Percentiles rank a stretch among this genome's conserved stretches.
Conservation (phyloP, 1,140 invertebrate species). For the Caenorhabditis remanei region DNA sequence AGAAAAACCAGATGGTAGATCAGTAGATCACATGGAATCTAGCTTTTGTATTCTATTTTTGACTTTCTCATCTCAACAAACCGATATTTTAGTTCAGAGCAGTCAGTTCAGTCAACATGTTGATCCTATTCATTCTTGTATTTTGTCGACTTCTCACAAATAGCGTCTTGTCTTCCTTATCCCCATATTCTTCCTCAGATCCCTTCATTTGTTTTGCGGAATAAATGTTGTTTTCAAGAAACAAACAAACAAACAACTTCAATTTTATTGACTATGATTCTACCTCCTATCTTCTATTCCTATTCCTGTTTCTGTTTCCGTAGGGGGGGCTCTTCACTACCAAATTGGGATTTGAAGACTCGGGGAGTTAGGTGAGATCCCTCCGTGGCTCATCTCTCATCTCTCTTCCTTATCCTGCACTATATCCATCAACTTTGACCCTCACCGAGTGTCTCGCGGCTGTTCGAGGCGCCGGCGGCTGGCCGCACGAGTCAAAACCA, state of each 20-base stretch:
- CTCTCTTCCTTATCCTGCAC: slow-evolving; percentile 39
- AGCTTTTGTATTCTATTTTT: too few relatives aligned
- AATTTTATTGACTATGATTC: slow-evolving; percentile 41
- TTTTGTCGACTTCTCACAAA: neutral
- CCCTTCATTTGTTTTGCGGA: neutral
- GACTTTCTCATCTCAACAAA: too few relatives aligned
- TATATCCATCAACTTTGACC: slow-evolving; percentile 51
- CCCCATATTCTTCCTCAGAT: neutral
- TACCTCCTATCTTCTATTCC: neutral
- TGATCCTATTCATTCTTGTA: neutral
- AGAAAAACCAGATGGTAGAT: too few relatives aligned
- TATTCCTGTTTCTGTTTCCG: slow-evolving; percentile 7
- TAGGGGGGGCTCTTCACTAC: slow-evolving; percentile 8
- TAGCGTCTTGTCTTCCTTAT: neutral
- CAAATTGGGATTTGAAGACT: neutral
- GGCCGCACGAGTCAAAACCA: slow-evolving; percentile 53
- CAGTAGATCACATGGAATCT: too few relatives aligned
- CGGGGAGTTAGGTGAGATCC: neutral
- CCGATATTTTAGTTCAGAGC: too few relatives aligned
- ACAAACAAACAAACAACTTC: slow-evolving; percentile 40
- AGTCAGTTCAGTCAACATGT: too few relatives aligned
- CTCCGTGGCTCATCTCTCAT: neutral
- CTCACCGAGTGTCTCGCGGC: slow-evolving; percentile 49
- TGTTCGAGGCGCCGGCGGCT: slow-evolving; percentile 39
- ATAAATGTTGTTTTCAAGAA: slow-evolving; percentile 31